phyloP scores from a whole-genome alignment of 2,888 invertebrate genomes.

The Acheta domesticus region DNA sequence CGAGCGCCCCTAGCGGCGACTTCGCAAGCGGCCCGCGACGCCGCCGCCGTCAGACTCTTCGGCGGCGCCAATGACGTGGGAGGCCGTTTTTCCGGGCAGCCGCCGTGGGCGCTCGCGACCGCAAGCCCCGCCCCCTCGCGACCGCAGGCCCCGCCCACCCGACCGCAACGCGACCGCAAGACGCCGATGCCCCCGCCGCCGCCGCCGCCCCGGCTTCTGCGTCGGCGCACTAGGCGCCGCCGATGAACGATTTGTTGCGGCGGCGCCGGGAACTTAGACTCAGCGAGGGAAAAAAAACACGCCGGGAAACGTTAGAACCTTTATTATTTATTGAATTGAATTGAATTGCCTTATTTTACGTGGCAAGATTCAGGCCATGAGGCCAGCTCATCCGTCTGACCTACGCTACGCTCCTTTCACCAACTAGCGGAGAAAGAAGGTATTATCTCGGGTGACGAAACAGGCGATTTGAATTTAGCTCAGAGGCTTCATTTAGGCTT shows the following conservation, averaged over 20 bases:
- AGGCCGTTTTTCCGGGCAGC: neutral
- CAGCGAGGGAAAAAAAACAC: neutral
- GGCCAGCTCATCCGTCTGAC: too few species aligned
- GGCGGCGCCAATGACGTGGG: neutral
- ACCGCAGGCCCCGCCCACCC: neutral
- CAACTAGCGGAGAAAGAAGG: too few species aligned
- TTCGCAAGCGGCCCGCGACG: too few species aligned
- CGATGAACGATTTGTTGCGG: neutral
- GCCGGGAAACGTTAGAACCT: too few species aligned
- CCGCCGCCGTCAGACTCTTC: neutral
- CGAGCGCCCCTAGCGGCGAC: too few species aligned
- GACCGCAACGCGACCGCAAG: conserved; percentile 11
- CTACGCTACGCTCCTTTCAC: too few species aligned
- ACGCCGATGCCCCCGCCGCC: neutral
- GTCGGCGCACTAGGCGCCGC: neutral
- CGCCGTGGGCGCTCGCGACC: neutral
- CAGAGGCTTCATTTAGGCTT: too few species aligned
- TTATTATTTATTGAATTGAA: too few species aligned
- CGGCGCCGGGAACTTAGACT: neutral
- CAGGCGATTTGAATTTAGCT: too few species aligned
- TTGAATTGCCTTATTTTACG: too few species aligned
- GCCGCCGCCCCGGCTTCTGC: neutral
- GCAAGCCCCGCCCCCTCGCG: neutral
- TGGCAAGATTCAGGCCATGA: too few species aligned
- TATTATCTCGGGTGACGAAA: too few species aligned